Conservation (phyloP, 2,113 vertebrate genomes). For the Eolophus roseicapilla region DNA sequence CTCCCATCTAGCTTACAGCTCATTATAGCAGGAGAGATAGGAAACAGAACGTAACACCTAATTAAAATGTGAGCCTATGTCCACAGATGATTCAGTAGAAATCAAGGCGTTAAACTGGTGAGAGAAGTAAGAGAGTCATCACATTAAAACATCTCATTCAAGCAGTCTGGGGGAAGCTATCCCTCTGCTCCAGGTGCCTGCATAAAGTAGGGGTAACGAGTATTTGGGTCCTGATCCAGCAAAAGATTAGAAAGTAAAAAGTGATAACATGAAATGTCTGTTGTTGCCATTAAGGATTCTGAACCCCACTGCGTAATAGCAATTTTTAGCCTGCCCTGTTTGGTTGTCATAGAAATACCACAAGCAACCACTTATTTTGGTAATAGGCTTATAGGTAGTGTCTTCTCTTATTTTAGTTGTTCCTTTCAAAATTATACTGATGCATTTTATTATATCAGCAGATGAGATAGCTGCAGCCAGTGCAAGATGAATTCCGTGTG, state of each 20-base stretch:
- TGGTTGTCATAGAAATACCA: constrained; percentile 59
- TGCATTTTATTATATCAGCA: background rate
- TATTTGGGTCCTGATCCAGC: background rate
- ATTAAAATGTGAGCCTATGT: constrained; percentile 57
- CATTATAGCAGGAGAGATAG: constrained; percentile 22
- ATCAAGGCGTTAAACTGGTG: constrained; percentile 16
- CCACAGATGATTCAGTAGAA: constrained; percentile 26
- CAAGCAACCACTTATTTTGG: constrained; percentile 37
- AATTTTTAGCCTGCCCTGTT: background rate
- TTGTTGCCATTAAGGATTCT: constrained; percentile 24
- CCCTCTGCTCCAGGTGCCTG: background rate
- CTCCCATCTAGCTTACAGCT: constrained; percentile 31
- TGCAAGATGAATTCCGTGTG: background rate
- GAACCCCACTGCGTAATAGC: constrained; percentile 11
- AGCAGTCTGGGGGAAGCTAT: background rate
- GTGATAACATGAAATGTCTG: background rate
- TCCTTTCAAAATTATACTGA: background rate
- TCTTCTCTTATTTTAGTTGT: constrained; percentile 24
- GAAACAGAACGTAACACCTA: constrained; percentile 45
- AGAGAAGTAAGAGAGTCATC: constrained; percentile 2
- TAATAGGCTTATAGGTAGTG: constrained; percentile 22
- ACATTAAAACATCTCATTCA: background rate
- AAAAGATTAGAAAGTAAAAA: background rate
- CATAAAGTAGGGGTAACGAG: background rate
- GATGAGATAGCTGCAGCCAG: background rate